phyloP scores from a whole-genome alignment of 2,113 vertebrate species.

The Pseudorectes ferrugineus region DNA sequence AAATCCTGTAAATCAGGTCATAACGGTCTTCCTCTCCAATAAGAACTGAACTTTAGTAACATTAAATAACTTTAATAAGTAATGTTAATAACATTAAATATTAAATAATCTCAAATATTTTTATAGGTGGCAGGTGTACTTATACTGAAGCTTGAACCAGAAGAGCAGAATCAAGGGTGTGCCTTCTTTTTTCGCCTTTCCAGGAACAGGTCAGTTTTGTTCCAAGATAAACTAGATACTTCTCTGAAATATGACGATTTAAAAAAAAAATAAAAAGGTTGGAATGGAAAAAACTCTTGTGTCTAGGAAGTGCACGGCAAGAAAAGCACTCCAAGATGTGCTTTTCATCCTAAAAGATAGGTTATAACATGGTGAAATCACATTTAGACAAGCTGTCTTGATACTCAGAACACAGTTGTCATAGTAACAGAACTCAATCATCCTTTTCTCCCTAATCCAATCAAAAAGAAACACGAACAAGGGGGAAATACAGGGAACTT shows the following conservation, averaged over 20 bases:
- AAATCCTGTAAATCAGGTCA: not conserved
- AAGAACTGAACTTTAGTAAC: not conserved
- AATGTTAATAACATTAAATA: not conserved
- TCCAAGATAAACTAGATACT: not conserved
- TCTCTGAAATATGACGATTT: not conserved
- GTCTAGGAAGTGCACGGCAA: not conserved
- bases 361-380: not conserved
- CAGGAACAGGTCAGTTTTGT: not conserved
- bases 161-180: not conserved
- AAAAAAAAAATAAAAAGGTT: not conserved
- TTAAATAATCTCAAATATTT: not conserved
- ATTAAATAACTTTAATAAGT: not conserved
- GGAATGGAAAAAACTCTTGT: not conserved
- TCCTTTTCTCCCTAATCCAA: not conserved
- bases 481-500: not conserved
- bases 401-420: not conserved
- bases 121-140: not conserved
- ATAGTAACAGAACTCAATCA: not conserved
- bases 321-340: not conserved
- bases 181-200: not conserved
- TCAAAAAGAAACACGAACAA: not conserved
- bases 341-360: not conserved
- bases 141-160: not conserved
- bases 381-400: not conserved
- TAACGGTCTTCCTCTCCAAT: not conserved